A percentile compares a stretch with the other conserved stretches of the same genome.
phyloP scores from a whole-genome alignment of 2,797 vertebrate species.

The Hemitrygon akajei region DNA sequence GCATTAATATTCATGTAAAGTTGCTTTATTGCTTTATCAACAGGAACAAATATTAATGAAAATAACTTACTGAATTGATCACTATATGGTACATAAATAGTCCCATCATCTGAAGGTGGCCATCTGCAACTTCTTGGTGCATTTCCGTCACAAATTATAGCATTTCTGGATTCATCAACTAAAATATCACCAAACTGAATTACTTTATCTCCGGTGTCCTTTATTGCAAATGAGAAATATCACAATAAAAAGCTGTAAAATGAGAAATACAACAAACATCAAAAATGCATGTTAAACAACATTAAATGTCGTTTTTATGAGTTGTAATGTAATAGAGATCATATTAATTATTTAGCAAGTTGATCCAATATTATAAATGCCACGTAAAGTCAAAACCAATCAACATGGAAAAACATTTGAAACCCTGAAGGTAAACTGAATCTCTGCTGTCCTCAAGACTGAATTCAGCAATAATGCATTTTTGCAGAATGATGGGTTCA shows the following conservation, averaged over 20 bases:
- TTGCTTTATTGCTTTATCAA: neutral
- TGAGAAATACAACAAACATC: neutral
- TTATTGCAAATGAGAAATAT: neutral
- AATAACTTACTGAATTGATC: neutral
- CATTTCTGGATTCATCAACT: slow-evolving; percentile 5
- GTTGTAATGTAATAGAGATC: neutral
- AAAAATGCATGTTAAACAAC: neutral
- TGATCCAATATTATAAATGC: neutral
- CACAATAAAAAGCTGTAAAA: too few relatives aligned
- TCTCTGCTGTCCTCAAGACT: too few relatives aligned
- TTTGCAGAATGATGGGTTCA: too few relatives aligned
- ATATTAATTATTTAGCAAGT: neutral
- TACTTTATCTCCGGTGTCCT: neutral
- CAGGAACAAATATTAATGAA: neutral
- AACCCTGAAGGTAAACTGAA: neutral
- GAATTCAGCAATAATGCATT: too few relatives aligned
- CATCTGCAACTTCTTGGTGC: neutral
- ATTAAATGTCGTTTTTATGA: neutral
- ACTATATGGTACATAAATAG: slow-evolving; percentile 17
- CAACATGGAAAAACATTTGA: neutral
- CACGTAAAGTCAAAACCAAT: neutral
- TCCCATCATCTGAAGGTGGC: slow-evolving; percentile 1
- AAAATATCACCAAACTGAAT: slow-evolving; percentile 18
- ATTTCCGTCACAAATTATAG: neutral
- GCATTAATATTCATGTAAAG: neutral